Conservation (phyloP, 2,888 invertebrate species). For the Hirtodrosophila duncani region DNA sequence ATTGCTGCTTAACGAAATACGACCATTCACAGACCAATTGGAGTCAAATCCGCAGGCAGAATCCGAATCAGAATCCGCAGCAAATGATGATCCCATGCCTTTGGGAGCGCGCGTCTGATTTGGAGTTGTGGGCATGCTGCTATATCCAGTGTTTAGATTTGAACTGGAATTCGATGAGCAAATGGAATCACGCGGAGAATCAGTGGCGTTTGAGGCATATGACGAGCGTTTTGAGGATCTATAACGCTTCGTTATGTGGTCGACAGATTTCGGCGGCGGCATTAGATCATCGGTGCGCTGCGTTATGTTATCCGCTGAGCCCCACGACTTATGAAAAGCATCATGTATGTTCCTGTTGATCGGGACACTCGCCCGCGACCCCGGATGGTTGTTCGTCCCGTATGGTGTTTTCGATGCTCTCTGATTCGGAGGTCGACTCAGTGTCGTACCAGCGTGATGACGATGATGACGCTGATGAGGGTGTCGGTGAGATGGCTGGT, state of each 20-base stretch:
- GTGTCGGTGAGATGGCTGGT: constrained; percentile 79
- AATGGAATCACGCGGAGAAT: constrained; percentile 69
- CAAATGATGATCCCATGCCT: constrained; percentile 47
- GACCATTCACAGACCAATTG: constrained; percentile 81
- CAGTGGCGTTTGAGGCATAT: constrained; percentile 65
- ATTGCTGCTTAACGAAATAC: constrained; percentile 52
- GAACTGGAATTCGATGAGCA: constrained; percentile 73
- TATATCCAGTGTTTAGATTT: constrained; percentile 77
- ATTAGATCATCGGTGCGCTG: constrained; percentile 81
- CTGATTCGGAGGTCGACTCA: constrained; percentile 70
- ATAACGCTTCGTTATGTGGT: constrained; percentile 82
- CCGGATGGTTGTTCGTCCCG: constrained; percentile 59
- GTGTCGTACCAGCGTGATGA: constrained; percentile 75
- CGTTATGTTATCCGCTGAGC: constrained; percentile 91
- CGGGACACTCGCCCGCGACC: constrained; percentile 73
- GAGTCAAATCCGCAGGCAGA: constrained; percentile 92
- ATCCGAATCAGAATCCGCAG: constrained; percentile 89
- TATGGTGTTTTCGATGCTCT: constrained; percentile 69
- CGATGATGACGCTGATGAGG: constrained; percentile 75
- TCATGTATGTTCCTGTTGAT: constrained; percentile 79
- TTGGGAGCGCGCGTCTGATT: constrained; percentile 80
- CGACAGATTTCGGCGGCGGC: constrained; percentile 87
- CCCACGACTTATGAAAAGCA: constrained; percentile 91
- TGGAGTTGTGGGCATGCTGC: constrained; percentile 85
- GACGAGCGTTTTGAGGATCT: constrained; percentile 81